Evolutionary conservation across 1,140 invertebrate genomes (phyloP).

Genomic region (Eciton burchellii): DNA sequence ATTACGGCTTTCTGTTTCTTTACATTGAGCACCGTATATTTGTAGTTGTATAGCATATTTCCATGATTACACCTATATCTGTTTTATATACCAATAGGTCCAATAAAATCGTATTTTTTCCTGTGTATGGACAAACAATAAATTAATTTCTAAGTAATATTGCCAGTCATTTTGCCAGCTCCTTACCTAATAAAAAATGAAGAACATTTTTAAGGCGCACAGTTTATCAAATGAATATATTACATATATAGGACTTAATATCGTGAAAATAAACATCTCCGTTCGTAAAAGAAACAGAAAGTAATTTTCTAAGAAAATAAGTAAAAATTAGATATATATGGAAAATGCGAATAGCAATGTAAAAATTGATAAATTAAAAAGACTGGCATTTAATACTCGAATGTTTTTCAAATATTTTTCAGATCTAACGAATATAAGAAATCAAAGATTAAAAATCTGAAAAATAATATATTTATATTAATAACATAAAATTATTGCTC

Average conservation of each 20-base stretch:
- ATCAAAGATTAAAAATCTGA: no score
- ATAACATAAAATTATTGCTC: neutral
- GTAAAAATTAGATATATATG: neutral
- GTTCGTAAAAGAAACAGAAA: neutral
- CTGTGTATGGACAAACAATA: constrained; percentile 70
- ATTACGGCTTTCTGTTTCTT: constrained; percentile 70
- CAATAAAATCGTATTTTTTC: constrained; percentile 64
- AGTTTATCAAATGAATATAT: neutral
- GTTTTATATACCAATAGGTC: constrained; percentile 66
- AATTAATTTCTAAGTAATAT: constrained; percentile 74
- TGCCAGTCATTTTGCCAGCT: neutral
- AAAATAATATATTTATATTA: neutral
- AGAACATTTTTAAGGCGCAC: neutral
- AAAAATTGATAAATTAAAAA: neutral
- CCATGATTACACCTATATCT: constrained; percentile 63
- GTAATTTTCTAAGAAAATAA: neutral
- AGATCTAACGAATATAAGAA: no score
- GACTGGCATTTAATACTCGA: no score
- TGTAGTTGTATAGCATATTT: constrained; percentile 66
- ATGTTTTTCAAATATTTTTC: no score
- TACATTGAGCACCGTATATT: constrained; percentile 68
- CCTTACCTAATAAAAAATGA: constrained; percentile 4
- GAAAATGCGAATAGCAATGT: neutral
- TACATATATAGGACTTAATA: neutral
- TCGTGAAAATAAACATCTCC: neutral